phyloP scores from a whole-genome alignment of 2,113 vertebrate species.

The Thamnophis sirtalis region DNA sequence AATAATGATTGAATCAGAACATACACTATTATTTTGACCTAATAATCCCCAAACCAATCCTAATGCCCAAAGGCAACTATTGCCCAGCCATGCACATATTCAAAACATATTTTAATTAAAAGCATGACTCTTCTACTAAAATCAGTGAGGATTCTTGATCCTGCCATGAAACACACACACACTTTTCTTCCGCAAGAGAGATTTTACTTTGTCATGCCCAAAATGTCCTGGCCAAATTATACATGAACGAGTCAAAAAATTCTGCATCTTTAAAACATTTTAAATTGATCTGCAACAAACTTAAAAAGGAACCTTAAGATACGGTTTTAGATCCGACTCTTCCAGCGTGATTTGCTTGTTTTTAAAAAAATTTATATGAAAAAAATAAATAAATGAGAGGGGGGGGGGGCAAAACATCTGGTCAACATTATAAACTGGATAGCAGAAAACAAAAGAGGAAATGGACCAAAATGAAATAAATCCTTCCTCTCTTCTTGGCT shows the following conservation, averaged over 20 bases:
- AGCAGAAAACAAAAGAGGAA: conserved; percentile 19
- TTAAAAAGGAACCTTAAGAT: not conserved
- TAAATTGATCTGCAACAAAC: not conserved
- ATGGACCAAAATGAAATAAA: conserved; percentile 11
- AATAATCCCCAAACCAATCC: not conserved
- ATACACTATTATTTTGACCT: not conserved
- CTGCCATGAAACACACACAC: too few species aligned
- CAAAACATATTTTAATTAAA: not conserved
- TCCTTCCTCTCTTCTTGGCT: not conserved
- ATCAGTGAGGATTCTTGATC: not conserved
- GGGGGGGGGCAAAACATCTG: not conserved
- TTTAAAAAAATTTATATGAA: not conserved
- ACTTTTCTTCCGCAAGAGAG: not conserved
- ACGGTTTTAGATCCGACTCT: not conserved
- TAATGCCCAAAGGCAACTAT: not conserved
- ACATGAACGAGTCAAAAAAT: not conserved
- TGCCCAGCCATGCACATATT: not conserved
- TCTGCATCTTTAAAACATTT: not conserved
- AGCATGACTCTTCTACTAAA: not conserved
- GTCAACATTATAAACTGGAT: not conserved
- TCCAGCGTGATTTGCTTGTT: not conserved
- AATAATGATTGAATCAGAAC: not conserved
- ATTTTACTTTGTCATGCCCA: not conserved
- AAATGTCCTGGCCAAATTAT: not conserved
- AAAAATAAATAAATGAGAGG: too few species aligned